Conservation (phyloP, 2,113 vertebrate genomes). For the Microtus oregoni region DNA sequence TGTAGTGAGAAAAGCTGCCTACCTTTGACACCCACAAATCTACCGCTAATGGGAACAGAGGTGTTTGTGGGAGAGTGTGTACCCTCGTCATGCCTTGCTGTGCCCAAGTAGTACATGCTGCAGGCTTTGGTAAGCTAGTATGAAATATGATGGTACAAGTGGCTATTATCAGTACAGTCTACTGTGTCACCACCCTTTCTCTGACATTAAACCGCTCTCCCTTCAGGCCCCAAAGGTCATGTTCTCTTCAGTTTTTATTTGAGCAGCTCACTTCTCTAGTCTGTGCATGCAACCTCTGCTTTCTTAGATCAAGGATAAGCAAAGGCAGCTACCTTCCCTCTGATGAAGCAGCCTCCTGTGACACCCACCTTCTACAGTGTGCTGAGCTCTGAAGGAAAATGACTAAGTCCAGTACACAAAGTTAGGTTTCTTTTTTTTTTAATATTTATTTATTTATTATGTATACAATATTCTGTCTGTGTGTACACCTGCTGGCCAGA, state of each 20-base stretch:
- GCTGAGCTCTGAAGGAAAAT: not conserved
- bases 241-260: not conserved
- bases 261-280: not conserved
- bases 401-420: not conserved
- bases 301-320: not conserved
- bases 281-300: not conserved
- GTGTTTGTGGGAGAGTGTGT: not conserved
- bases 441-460: too few relatives aligned
- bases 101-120: not conserved
- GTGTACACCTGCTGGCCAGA: too few relatives aligned
- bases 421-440: too few relatives aligned
- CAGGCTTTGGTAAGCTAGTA: not conserved
- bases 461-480: too few relatives aligned
- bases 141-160: not conserved
- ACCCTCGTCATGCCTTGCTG: not conserved
- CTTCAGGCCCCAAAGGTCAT: not conserved
- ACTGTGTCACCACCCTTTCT: not conserved
- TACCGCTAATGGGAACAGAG: not conserved
- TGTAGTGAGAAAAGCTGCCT: not conserved
- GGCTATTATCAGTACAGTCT: not conserved
- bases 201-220: not conserved
- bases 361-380: not conserved
- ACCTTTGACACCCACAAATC: not conserved
- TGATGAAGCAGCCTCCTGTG: not conserved
- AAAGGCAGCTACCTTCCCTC: not conserved